These are phyloP conservation scores for Bos taurus DNA, from an alignment of 2,113 vertebrate species.

Conservation along the genomic window ARS-UCD2.0 NC_037336.1:99362001-99362500, in stretches of 20 bases:
- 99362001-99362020: background rate
- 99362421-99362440: background rate
- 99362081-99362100: fast-evolving
- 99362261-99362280: background rate
- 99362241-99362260: background rate
- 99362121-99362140: background rate
- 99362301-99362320: fast-evolving
- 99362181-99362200: background rate
- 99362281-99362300: background rate
- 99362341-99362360: background rate
- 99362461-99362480: background rate
- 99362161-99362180: background rate
- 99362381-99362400: fast-evolving
- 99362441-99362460: fast-evolving
- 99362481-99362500: fast-evolving
- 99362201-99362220: background rate
- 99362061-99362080: background rate
- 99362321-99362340: fast-evolving
- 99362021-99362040: background rate
- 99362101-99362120: no score
- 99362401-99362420: fast-evolving
- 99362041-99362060: background rate
- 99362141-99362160: background rate
- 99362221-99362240: background rate
- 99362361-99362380: background rate